Base-by-base conservation (phyloP, 2,113 vertebrate genomes). In the Grantiella picta region DNA sequence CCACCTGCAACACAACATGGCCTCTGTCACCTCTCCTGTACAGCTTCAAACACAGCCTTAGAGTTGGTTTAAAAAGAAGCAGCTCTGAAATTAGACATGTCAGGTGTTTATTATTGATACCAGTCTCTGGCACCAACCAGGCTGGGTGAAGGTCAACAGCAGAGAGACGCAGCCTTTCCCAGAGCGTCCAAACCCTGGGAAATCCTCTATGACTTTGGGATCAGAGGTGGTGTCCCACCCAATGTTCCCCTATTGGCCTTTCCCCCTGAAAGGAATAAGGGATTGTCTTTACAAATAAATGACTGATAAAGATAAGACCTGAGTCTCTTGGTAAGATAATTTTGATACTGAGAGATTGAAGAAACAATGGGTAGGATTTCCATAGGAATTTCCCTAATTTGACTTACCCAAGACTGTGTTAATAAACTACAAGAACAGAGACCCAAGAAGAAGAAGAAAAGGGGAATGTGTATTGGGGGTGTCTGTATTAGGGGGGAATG, bases 1-100 rank as follows among this genome's bases (percentile, higher is more conserved):
- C 57, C 29, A 27, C 2, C 11, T 79, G 20, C 57, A 79, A 17
- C 49, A 45, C 47, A 45, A 35, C 0, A 0, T 29, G 40, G 59
- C 33, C 66, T 61, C 54, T 44, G 36, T 15, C 56, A 59, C n/a
- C 56, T 28, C 50, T 69, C 42, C 38, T 17, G 8, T 0, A 60
- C 20, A 49, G 13, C 12, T 11, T 47, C 78, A 42, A 45, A 47
- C 11, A 10, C 1, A 19, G 61, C 28, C 61, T 61, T 49, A 33
- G 15, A 68, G 50, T 2, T 8, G 33, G 14, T 15, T 64, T 61
- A 53, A 19, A 80, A 65, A 73, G 35, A 7, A 82, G 35, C 2
- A 44, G 45, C 70, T 79, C 78, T 82, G 66, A 79, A 80, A 52
- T 52, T 1, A 76, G 49, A 57, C 3, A 3, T 3, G 24, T 6